Conservation (phyloP, 2,113 vertebrate genomes). For the Podarcis cretensis region DNA sequence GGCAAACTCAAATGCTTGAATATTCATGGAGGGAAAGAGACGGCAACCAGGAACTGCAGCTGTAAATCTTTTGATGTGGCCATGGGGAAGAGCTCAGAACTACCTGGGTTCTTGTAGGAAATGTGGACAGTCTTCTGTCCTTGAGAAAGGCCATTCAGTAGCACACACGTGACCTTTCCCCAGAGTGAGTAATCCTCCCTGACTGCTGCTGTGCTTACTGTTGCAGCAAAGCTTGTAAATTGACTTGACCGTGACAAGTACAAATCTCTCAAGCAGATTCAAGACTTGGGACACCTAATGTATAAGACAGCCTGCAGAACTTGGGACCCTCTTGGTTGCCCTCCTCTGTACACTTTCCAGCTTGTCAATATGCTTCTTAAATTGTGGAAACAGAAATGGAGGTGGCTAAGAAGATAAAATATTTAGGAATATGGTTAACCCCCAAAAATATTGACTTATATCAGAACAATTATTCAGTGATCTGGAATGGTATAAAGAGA, state of each 20-base stretch:
- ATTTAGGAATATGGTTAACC: too few relatives aligned
- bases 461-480: too few relatives aligned
- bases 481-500: too few relatives aligned
- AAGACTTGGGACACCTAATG: background rate
- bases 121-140: background rate
- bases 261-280: background rate
- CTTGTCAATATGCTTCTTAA: too few relatives aligned
- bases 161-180: background rate
- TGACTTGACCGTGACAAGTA: too few relatives aligned
- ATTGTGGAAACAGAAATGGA: too few relatives aligned
- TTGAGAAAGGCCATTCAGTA: background rate
- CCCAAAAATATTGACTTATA: too few relatives aligned
- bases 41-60: background rate
- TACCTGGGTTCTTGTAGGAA: background rate
- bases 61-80: slow-evolving; percentile 12
- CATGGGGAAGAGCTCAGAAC: slow-evolving; percentile 3
- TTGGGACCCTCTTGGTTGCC: background rate
- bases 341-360: too few relatives aligned
- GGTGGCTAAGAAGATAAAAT: too few relatives aligned
- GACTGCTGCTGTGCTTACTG: background rate
- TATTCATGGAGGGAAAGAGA: background rate
- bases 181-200: background rate
- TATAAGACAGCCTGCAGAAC: background rate
- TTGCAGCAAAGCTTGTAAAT: background rate
- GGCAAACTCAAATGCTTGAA: slow-evolving; percentile 2